These are phyloP conservation scores for Caenorhabditis angaria DNA, from an alignment of 2,888 invertebrate genomes.

Conservation along the genomic window DNA sequence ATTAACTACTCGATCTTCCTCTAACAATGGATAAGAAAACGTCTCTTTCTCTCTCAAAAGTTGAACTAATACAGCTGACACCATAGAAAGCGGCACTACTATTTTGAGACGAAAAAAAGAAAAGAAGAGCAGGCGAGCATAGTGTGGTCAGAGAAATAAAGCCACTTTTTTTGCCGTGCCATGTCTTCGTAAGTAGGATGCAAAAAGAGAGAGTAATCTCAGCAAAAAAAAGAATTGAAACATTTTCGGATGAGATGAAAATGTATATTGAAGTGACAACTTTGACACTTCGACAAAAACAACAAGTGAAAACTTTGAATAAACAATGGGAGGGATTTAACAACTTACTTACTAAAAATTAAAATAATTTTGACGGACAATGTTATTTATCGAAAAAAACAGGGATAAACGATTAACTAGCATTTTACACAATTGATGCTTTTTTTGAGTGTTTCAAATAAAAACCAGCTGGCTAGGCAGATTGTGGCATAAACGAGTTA, in stretches of 20 bases:
- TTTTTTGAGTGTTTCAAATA: no score
- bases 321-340: not conserved
- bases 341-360: not conserved
- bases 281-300: conserved; percentile 1
- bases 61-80: conserved; percentile 2
- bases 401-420: not conserved
- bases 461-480: no score
- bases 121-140: not conserved
- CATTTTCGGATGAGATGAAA: not conserved
- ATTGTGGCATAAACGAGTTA: no score
- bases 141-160: not conserved
- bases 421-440: no score
- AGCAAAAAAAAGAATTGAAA: not conserved
- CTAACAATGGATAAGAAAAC: not conserved
- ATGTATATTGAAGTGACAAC: conserved; percentile 1
- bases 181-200: not conserved
- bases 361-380: not conserved
- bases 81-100: conserved; percentile 2
- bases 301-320: not conserved
- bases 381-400: not conserved
- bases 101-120: not conserved
- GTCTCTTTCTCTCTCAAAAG: not conserved
- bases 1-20: not conserved
- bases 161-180: not conserved
- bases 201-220: conserved; percentile 3